Evolutionary conservation across 2,888 invertebrate species (phyloP), one percentile per base, ranked within the genome.

Genomic region (Myathropa florea): DNA sequence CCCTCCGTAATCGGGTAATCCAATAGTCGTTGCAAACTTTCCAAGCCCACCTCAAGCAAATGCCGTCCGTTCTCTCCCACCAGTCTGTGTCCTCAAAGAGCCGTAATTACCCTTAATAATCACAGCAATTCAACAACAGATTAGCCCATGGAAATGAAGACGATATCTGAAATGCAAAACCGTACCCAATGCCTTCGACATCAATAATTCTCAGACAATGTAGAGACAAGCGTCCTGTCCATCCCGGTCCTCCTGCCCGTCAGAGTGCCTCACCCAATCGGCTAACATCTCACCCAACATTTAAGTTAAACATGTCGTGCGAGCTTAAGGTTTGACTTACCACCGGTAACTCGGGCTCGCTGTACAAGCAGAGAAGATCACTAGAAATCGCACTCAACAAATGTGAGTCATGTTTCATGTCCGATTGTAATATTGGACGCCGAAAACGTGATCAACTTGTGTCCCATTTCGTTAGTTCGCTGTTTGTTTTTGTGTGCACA

Each of bases 351-450:
- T 55, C 33, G n/a, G 18, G 33, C 26, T 26, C 4, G 14, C 30
- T 23, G 26, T 33, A 46, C 46, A 65, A 21, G 39, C 14, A 10
- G 53, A 60, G 28, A 28, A 55, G 67, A 55, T 65, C 71, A 21
- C 26, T 63, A 14, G 10, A 76, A 70, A 61, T 60, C 53, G 57
- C 53, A 23, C 36, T 24, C 64, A 83, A 85, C 82, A 82, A 87
- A 81, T 88, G 87, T 88, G 80, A 88, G 83, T 88, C 87, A 88
- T 88, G 87, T 88, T 88, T 88, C 84, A 73, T 88, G 87, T 88
- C 84, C 87, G 84, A 84, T 84, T 84, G 80, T 83, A 83, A 70
- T 86, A 82, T 86, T 83, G 86, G 83, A 86, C 86, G 86, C 83
- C 71, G 80, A 80, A 88, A 88, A 88, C 87, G 87, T 88, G 84